Base-by-base conservation (phyloP, 2,113 vertebrate species). In the Osmerus eperlanus region DNA sequence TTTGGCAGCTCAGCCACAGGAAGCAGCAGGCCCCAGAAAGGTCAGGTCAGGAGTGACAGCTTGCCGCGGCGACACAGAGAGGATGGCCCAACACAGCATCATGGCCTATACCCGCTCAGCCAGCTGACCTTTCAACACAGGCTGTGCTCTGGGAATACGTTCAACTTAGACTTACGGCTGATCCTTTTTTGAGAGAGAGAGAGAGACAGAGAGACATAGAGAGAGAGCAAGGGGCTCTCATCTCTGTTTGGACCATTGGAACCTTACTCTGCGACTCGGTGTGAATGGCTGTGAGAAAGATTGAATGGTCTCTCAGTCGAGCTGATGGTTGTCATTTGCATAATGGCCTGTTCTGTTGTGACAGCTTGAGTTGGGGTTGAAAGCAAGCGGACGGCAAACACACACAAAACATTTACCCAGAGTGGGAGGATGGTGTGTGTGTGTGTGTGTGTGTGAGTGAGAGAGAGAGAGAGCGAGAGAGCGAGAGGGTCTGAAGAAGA, bases 241-340 rank as follows among this genome's bases (percentile, higher is more conserved):
- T 65, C 54, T 73, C 54, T 73, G 70, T 64, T 41, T 51, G 41
- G 8, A 47, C 7, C 8, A 7, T 47, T 47, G 41, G 41, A 47
- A 11, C 41, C 41, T 47, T 47, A 5, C 41, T 12, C 4, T 67
- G 54, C 53, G n/a, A 36, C 21, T 56, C 62, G 59, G 32, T 78
- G 29, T 75, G 66, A 63, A 68, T 78, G 60, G 54, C 32, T 47
- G 15, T 73, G 36, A 68, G 21, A 63, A 15, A 36, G 14, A 25
- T 59, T 81, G 65, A 69, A 78, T 64, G 52, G 66, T 72, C 78
- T 74, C 74, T 73, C n/a, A 13, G 15, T 75, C 66, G 55, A 73
- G 53, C 76, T 74, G 77, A 67, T 83, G 36, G 53, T 72, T 80
- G 2, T 70, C 64, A 87, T 87, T 82, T 83, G 78, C 83, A 85